Evolutionary conservation across 2,888 invertebrate species (phyloP).

Genomic region (Amiota minor): DNA sequence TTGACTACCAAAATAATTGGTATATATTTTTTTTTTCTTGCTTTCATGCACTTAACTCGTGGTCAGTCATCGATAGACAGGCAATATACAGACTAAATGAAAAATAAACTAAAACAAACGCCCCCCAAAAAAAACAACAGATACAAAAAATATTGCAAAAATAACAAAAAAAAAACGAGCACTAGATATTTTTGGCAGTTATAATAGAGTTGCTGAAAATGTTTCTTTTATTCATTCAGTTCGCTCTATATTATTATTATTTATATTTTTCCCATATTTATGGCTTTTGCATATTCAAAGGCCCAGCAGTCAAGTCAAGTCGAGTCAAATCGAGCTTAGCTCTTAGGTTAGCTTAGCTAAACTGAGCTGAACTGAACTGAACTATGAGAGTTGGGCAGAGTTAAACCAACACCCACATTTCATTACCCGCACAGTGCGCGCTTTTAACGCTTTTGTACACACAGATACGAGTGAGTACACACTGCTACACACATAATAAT

Average conservation of each 20-base stretch:
- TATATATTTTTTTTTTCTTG: too few species aligned
- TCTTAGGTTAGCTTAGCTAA: too few species aligned
- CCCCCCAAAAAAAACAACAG: neutral
- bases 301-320: constrained; percentile 15
- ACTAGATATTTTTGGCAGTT: constrained; percentile 45
- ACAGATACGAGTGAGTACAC: neutral
- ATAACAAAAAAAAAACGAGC: constrained; percentile 1
- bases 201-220: constrained; percentile 66
- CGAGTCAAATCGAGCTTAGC: neutral
- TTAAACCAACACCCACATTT: constrained; percentile 64
- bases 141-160: neutral
- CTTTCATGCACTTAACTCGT: constrained; percentile 3
- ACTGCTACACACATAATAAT: constrained; percentile 30
- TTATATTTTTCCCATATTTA: constrained; percentile 40
- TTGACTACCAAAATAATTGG: too few species aligned
- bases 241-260: constrained; percentile 31
- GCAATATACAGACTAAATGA: constrained; percentile 4
- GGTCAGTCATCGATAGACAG: neutral
- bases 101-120: neutral
- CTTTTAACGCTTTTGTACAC: constrained; percentile 37
- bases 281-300: constrained; percentile 28
- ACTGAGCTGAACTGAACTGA: neutral
- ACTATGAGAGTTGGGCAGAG: constrained; percentile 6
- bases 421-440: constrained; percentile 47
- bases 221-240: neutral